Evolutionary conservation across 2,797 vertebrate species (phyloP), one percentile per base, ranked within the genome.

Genomic region (Sebastolobus alascanus): DNA sequence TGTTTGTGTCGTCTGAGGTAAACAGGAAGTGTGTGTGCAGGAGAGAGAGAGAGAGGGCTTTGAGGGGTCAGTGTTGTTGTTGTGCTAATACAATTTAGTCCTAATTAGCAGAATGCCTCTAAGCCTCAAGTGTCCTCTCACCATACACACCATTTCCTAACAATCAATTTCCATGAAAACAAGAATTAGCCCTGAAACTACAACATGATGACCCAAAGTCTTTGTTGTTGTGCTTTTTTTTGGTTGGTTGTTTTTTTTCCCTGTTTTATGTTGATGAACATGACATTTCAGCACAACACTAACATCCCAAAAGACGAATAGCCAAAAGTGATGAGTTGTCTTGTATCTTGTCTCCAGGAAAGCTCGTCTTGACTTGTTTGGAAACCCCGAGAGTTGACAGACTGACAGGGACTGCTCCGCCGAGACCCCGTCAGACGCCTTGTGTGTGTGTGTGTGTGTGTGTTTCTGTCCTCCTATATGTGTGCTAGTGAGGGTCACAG

Each of bases 311-410:
- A 89, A 91, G 91, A 86, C 63, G 6, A 80, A 82, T 75, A 86
- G 85, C 68, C 67, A 86, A 85, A 89, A 91, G 89, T 90, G 92
- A 91, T 90, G 88, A 92, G 78, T 89, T 91, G 92, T 92, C 89
- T 86, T 91, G 93, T 92, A 89, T 85, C 73, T 70, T 82, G 77
- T 82, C 86, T 83, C 37, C 1, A 40, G 73, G 72, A 89, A 86
- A 86, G 82, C 87, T 92, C 73, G 77, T 90, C 83, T 87, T 84
- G 85, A 84, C 83, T 88, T 89, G 86, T 91, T 84, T 86, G 77
- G 84, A 86, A 89, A 87, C 84, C 90, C 84, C 31, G 27, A 80
- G 89, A 86, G 88, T 65, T 86, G 87, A 89, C 88, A 79, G 87
- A 87, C 77, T 93, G 91, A 92, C 91, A 91, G 87, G 56, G 60